Evolutionary conservation across 2,888 invertebrate genomes (phyloP).

Genomic region (Reticulitermes lucifugus): DNA sequence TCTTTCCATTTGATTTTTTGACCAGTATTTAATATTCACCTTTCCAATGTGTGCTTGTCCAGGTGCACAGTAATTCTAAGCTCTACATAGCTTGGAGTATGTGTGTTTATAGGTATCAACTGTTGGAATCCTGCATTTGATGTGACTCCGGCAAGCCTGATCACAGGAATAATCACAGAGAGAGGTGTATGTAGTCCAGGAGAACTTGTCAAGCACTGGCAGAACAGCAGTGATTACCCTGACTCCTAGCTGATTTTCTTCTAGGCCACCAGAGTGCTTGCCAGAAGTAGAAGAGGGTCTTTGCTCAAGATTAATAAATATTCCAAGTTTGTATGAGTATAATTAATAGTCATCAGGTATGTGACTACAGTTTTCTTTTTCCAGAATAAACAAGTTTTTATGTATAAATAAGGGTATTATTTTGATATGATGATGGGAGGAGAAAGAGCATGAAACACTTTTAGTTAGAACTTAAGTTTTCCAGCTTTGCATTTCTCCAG

Average conservation of each 20-base stretch:
- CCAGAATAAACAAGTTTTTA: too few relatives aligned
- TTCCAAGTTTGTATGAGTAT: neutral
- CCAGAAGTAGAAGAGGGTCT: conserved; percentile 2
- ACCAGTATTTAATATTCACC: too few relatives aligned
- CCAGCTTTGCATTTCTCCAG: too few relatives aligned
- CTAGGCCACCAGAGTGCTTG: conserved; percentile 2
- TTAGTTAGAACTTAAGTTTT: too few relatives aligned
- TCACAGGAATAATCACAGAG: conserved; percentile 95
- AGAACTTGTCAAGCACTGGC: conserved; percentile 56
- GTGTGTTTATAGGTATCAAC: conserved; percentile 74
- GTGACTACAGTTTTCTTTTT: neutral
- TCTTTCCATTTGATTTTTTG: too few relatives aligned
- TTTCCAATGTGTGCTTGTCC: too few relatives aligned
- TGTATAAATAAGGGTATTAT: too few relatives aligned
- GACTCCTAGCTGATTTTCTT: conserved; percentile 5
- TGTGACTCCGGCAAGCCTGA: conserved; percentile 92
- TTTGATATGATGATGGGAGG: too few relatives aligned
- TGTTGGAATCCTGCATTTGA: conserved; percentile 99
- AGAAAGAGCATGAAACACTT: too few relatives aligned
- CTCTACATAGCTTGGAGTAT: too few relatives aligned
- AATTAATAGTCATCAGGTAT: neutral
- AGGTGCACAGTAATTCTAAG: too few relatives aligned
- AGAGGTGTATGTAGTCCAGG: conserved; percentile 83
- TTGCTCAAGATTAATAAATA: conserved; percentile 8
- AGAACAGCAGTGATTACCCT: neutral